Conservation (phyloP, 2,888 invertebrate genomes). For the Pantelozetes paolii region DNA sequence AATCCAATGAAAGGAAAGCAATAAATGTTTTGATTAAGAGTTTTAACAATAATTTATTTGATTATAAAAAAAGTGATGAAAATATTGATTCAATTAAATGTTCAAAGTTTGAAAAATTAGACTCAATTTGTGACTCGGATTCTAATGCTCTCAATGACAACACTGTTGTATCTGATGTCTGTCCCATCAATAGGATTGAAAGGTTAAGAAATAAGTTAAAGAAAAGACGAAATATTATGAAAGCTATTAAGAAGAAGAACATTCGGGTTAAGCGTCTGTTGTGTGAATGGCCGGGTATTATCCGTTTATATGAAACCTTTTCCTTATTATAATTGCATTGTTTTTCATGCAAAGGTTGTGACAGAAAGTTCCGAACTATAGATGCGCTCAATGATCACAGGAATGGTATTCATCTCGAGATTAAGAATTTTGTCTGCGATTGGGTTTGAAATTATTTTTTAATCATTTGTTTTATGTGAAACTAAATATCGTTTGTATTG, state of each 20-base stretch:
- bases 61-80: background rate
- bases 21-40: constrained; percentile 25
- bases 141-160: too few species aligned
- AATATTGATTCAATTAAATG: too few species aligned
- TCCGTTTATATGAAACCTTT: background rate
- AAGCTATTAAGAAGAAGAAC: constrained; percentile 21
- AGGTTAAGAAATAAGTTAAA: background rate
- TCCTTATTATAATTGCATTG: background rate
- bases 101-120: background rate
- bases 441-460: background rate
- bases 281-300: constrained; percentile 9
- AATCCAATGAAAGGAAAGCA: constrained; percentile 8
- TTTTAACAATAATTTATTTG: constrained; percentile 7
- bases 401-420: background rate
- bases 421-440: background rate
- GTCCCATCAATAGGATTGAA: background rate
- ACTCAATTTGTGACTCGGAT: background rate
- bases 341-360: background rate
- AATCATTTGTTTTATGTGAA: background rate
- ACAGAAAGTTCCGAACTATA: background rate
- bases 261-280: background rate
- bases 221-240: background rate
- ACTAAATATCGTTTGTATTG: background rate
- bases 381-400: background rate
- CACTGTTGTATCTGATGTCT: too few species aligned